A percentile compares a stretch with the other conserved stretches of the same genome.
Conservation (phyloP, 2,113 vertebrate species). For the Phainopepla nitens region DNA sequence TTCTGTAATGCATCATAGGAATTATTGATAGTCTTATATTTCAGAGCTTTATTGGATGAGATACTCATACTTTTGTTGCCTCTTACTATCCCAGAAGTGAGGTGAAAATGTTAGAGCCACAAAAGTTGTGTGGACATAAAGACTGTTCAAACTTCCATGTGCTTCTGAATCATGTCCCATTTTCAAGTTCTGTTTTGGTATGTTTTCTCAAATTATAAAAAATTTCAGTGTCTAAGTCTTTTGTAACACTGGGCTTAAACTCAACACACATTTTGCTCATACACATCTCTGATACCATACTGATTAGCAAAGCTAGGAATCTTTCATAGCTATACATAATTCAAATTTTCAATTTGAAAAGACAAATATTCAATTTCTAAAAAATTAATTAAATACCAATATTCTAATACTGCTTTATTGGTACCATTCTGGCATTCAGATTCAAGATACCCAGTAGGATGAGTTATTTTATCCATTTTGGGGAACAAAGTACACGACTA, state of each 20-base stretch:
- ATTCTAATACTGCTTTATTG: neutral
- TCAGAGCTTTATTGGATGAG: neutral
- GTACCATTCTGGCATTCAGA: neutral
- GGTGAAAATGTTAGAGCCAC: fast-evolving
- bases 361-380: neutral
- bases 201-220: neutral
- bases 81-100: neutral
- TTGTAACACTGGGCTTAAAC: neutral
- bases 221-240: neutral
- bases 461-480: neutral
- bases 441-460: neutral
- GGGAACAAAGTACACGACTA: neutral
- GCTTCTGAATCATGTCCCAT: neutral
- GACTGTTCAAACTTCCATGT: neutral
- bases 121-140: neutral
- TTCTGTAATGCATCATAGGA: neutral
- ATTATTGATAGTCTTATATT: neutral
- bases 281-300: neutral
- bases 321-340: neutral
- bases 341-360: neutral
- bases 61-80: neutral
- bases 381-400: neutral
- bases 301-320: neutral
- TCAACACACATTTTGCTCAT: neutral
- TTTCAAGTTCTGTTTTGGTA: neutral